Conservation (phyloP, 1,140 invertebrate species). For the Schmidtea mediterranea region DNA sequence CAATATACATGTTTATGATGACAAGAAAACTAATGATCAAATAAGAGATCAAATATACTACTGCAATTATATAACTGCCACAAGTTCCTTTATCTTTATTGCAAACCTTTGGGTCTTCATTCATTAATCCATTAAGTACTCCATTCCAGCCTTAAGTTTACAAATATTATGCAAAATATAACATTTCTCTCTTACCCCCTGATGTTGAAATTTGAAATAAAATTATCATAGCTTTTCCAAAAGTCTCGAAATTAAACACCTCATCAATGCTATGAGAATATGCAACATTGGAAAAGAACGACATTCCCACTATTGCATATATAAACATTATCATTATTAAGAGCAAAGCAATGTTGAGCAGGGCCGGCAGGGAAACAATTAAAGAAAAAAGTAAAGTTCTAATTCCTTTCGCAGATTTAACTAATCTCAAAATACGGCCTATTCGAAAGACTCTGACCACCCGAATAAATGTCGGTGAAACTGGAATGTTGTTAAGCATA, state of each 20-base stretch:
- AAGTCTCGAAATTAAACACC: conserved; percentile 46
- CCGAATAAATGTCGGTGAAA: conserved; percentile 76
- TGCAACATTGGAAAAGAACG: conserved; percentile 58
- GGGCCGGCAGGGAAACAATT: conserved; percentile 75
- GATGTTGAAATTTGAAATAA: conserved; percentile 75
- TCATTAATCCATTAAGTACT: conserved; percentile 75
- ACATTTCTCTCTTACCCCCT: conserved; percentile 29
- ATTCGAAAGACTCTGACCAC: conserved; percentile 91
- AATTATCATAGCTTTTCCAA: conserved; percentile 66
- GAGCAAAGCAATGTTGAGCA: conserved; percentile 75
- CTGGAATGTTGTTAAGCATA: conserved; percentile 32
- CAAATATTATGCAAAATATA: background rate
- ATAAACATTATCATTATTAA: conserved; percentile 75
- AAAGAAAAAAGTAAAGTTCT: conserved; percentile 78
- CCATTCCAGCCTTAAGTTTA: conserved; percentile 51
- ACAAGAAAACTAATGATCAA: conserved; percentile 89
- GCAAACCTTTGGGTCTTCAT: conserved; percentile 49
- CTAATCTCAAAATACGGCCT: conserved; percentile 70
- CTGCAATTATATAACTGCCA: conserved; percentile 63
- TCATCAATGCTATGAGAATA: conserved; percentile 59
- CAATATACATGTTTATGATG: conserved; percentile 97
- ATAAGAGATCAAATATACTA: conserved; percentile 72
- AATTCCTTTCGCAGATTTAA: conserved; percentile 79
- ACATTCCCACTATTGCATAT: conserved; percentile 83
- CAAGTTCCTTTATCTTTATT: conserved; percentile 38